Conservation (phyloP, 2,888 invertebrate species). For the Drosophila testacea region DNA sequence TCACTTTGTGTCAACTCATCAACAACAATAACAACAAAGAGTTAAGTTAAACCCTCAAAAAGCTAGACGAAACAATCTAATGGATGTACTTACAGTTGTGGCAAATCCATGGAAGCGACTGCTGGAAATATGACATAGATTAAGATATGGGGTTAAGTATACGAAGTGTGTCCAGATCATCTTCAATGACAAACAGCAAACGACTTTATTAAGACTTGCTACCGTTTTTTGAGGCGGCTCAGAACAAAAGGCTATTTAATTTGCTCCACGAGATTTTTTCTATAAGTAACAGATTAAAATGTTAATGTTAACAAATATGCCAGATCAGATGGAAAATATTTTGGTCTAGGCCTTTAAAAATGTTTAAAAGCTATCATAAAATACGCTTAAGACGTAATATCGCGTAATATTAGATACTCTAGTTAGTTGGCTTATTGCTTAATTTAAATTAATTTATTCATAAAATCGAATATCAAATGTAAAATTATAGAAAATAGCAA, state of each 20-base stretch:
- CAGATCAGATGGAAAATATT: conserved; percentile 40
- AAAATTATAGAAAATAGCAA: conserved; percentile 66
- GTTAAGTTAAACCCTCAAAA: conserved; percentile 14
- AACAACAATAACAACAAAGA: conserved; percentile 17
- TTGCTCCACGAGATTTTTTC: conserved; percentile 58
- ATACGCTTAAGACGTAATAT: conserved; percentile 75
- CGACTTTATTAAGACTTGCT: conserved; percentile 61
- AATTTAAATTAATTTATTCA: conserved; percentile 81
- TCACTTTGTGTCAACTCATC: conserved; percentile 55
- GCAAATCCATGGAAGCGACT: conserved; percentile 80
- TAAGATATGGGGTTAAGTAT: conserved; percentile 50
- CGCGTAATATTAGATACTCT: conserved; percentile 70
- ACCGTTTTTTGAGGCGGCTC: conserved; percentile 65
- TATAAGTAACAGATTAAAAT: conserved; percentile 66
- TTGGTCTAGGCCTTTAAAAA: conserved; percentile 49
- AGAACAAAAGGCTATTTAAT: conserved; percentile 65
- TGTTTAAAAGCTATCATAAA: conserved; percentile 60
- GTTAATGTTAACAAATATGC: conserved; percentile 57
- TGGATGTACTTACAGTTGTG: conserved; percentile 74
- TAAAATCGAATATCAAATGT: conserved; percentile 64
- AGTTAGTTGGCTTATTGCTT: conserved; percentile 79
- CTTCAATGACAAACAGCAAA: conserved; percentile 43
- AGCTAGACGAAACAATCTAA: conserved; percentile 14
- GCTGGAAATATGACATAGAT: conserved; percentile 66
- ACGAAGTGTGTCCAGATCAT: conserved; percentile 6